These are phyloP conservation scores for Strongylocentrotus purpuratus DNA, from an alignment of 35 echinoderm and acorn worm species.

Conservation along the genomic window DNA sequence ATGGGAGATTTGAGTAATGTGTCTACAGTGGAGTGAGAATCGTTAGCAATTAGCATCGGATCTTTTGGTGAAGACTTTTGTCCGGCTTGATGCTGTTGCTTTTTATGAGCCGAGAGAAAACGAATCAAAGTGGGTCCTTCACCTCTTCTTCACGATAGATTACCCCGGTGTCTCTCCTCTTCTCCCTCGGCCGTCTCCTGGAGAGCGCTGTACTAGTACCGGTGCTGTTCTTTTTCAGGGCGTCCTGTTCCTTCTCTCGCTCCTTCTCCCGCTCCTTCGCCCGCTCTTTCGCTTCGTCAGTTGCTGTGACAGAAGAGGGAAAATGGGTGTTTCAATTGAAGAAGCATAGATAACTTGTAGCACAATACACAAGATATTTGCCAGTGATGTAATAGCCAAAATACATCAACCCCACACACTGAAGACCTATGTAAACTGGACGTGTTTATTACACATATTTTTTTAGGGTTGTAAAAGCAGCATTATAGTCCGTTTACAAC, in stretches of 20 bases:
- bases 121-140: slow-evolving; percentile 39
- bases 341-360: not conserved
- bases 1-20: not conserved
- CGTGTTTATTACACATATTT: too few relatives aligned
- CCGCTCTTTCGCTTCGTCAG: slow-evolving; percentile 77
- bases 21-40: not conserved
- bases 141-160: slow-evolving; percentile 75
- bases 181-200: slow-evolving; percentile 69
- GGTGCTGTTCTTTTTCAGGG: slow-evolving; percentile 51
- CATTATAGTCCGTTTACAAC: too few relatives aligned
- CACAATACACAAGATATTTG: not conserved
- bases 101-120: slow-evolving; percentile 24
- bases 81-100: not conserved
- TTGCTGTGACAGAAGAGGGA: slow-evolving; percentile 35
- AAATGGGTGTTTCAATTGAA: not conserved
- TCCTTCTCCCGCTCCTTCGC: slow-evolving; percentile 70
- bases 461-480: too few relatives aligned
- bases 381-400: not conserved
- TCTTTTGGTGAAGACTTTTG: not conserved
- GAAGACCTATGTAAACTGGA: too few relatives aligned
- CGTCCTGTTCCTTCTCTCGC: slow-evolving; percentile 67
- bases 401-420: too few relatives aligned
- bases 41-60: not conserved
- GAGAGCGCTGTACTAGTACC: slow-evolving; percentile 50
- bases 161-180: slow-evolving; percentile 74